Percentiles rank a stretch among this genome's conserved stretches.
phyloP scores from a whole-genome alignment of 1,140 invertebrate species.

The Hormaphis cornu region DNA sequence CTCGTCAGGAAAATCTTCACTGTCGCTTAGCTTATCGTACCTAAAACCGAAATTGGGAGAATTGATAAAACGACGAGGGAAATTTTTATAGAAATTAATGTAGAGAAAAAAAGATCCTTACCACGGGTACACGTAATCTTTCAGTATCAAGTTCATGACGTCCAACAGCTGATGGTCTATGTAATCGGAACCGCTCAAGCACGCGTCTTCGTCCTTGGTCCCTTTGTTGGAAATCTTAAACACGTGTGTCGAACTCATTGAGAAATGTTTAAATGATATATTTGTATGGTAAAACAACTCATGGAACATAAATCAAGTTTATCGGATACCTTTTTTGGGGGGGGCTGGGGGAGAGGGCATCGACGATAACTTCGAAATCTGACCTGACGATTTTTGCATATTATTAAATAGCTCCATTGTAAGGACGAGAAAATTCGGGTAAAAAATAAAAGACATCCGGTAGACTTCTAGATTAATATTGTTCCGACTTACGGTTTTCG shows the following conservation, averaged over 20 bases:
- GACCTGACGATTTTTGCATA: too few species aligned
- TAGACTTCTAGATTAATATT: too few species aligned
- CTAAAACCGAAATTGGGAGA: slow-evolving; percentile 42
- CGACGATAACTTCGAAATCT: too few species aligned
- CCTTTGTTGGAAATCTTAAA: slow-evolving; percentile 8
- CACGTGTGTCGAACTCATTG: too few species aligned
- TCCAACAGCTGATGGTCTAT: slow-evolving; percentile 64
- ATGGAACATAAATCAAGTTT: too few species aligned
- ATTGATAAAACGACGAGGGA: too few species aligned
- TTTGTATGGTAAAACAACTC: too few species aligned
- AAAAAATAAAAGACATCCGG: not conserved
- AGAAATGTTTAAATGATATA: too few species aligned
- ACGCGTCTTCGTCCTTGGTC: not conserved
- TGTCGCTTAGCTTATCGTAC: slow-evolving; percentile 49
- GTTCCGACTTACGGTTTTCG: not conserved
- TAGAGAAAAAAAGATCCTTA: slow-evolving; percentile 43
- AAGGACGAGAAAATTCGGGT: not conserved
- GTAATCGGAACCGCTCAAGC: slow-evolving; percentile 47
- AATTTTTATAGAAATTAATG: not conserved
- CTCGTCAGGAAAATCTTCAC: slow-evolving; percentile 49
- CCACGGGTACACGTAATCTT: slow-evolving; percentile 74
- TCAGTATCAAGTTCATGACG: slow-evolving; percentile 61
- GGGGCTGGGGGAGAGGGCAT: too few species aligned
- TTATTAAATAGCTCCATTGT: too few species aligned
- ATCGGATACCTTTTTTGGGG: too few species aligned